Evolutionary conservation across 2,888 invertebrate genomes (phyloP), one percentile per base, ranked within the genome.

Genomic region (Metopia argyrocephala): DNA sequence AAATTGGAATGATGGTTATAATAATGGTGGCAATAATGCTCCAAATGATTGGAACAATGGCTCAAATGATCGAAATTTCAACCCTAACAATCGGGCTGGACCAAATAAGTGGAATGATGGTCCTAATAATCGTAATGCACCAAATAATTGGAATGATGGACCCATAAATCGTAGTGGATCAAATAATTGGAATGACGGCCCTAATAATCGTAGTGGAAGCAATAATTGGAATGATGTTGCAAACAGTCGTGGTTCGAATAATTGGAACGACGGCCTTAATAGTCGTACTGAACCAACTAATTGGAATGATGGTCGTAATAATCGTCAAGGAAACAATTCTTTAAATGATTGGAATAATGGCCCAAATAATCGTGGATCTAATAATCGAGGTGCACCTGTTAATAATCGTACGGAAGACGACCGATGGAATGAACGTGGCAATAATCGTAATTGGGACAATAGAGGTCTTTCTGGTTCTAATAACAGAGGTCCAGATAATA

Each of bases 271-370:
- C n/a, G 5, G 20, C 0, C 79, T 79, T 20, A 76, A 68, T 25
- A 50, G 54, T 20, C n/a, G 68, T 12, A 4, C 12, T 18, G 6
- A 20, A 0, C 78, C 80, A 20, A 76, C 61, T 18, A 50, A 59
- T 20, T 20, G 69, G 69, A 75, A 73, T 18, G 76, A 73, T 15
- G 78, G 65, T 20, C 66, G 57, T 20, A 79, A 70, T 62, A 61
- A 62, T 12, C 57, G 50, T 20, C 15, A 54, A 66, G n/a, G 74
- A 61, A 56, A 62, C 61, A 56, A 71, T 54, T 54, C 70, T 54
- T 65, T 46, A 15, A 71, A 79, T 38, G 76, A 82, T 27, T 74
- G 79, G 25, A 76, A 76, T 54, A 65, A 68, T 68, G 71, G 75
- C 45, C 21, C 28, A 25, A 65, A 46, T 12, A 74, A 57, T 52